phyloP scores from a whole-genome alignment of 2,113 vertebrate species.

The Mobula birostris region DNA sequence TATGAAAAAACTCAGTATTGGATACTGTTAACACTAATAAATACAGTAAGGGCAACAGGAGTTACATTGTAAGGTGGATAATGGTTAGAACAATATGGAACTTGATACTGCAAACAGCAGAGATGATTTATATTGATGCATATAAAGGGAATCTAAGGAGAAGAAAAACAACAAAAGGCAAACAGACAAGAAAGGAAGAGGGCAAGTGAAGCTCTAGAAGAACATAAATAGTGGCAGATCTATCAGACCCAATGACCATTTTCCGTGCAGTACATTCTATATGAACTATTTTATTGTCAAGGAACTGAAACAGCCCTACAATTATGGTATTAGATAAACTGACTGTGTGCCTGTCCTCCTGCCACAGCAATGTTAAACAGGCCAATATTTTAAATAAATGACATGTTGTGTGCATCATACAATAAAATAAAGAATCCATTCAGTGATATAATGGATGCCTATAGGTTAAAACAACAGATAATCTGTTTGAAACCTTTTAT shows the following conservation, averaged over 20 bases:
- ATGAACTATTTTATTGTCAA: not conserved
- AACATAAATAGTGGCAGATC: not conserved
- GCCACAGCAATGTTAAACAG: not conserved
- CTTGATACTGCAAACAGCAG: too few species aligned
- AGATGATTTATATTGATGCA: too few species aligned
- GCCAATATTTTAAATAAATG: not conserved
- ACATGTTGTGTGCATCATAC: not conserved
- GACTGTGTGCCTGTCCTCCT: not conserved
- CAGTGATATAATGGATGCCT: not conserved
- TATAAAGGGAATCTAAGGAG: too few species aligned
- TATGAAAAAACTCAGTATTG: too few species aligned
- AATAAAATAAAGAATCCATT: not conserved
- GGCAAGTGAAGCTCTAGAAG: too few species aligned
- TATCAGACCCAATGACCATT: not conserved
- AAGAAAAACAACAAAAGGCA: not conserved
- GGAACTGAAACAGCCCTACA: not conserved
- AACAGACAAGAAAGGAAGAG: not conserved
- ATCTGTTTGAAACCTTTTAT: not conserved
- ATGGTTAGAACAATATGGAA: too few species aligned
- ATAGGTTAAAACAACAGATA: not conserved
- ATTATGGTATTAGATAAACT: slow-evolving; percentile 2
- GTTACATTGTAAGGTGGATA: too few species aligned
- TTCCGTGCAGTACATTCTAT: not conserved
- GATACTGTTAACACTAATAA: too few species aligned
- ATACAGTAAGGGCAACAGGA: too few species aligned